Base-by-base conservation (phyloP, 2,113 vertebrate genomes). In the Passer montanus region DNA sequence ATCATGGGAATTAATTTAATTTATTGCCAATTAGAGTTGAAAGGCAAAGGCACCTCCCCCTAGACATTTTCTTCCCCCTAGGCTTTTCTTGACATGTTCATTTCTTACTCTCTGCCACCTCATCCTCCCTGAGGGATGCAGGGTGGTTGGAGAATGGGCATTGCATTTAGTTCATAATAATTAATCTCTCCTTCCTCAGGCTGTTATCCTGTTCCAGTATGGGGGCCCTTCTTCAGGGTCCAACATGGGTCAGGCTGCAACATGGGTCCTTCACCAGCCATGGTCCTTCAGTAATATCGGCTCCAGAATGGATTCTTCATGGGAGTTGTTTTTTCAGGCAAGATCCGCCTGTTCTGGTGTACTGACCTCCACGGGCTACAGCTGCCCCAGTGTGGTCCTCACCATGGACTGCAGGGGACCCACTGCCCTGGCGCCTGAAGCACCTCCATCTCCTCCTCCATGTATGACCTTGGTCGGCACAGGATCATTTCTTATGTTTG, bases 91-190 rank as follows among this genome's bases (percentile, higher is more conserved):
- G 10, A 39, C 2, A 0, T 19, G 28, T 83, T 56, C 4, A 13
- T 80, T 90, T 70, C 39, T 31, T 66, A 52, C 15, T 49, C 6
- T 76, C 12, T 68, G 10, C n/a, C 11, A 17, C 9, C 9, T 69
- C 17, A 3, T 19, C 10, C 4, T 67, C 37, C 17, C 5, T 0
- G 0, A 13, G 16, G 8, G 18, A 4, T 8, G 1, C 14, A 76
- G 12, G 2, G 8, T 72, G 10, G 24, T 39, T 43, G 9, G 11
- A 15, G 16, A 93, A 62, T 13, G 3, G 18, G 7, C 22, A 44
- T 6, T 75, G 14, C n/a, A 31, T n/a, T 50, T 14, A 27, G 11
- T 60, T 84, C 13, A 26, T 28, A 59, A 10, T 13, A 28, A 28
- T 50, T 76, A 0, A 13, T 33, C 15, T 87, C 22, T 52, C 19